These are phyloP conservation scores for Sinotaia quadrata DNA, from an alignment of 2,888 invertebrate species.

Conservation along the genomic window DNA sequence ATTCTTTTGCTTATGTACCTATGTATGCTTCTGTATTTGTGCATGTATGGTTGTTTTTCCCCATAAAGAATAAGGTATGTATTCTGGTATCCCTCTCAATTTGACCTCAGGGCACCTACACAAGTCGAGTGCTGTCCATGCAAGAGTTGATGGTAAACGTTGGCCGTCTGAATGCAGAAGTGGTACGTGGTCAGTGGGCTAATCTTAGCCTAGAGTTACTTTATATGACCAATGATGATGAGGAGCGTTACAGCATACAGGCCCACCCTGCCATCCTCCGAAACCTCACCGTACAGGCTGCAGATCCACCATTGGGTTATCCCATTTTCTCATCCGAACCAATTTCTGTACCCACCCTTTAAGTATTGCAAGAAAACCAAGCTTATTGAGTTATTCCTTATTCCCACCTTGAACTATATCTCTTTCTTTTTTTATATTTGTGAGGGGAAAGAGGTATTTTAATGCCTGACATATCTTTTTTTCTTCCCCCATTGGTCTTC, in stretches of 20 bases:
- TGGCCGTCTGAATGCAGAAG: constrained; percentile 70
- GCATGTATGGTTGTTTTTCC: too few relatives aligned
- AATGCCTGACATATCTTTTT: too few relatives aligned
- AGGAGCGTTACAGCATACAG: constrained; percentile 74
- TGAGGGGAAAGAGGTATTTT: too few relatives aligned
- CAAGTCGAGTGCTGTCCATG: constrained; percentile 69
- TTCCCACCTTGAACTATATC: too few relatives aligned
- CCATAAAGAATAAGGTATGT: too few relatives aligned
- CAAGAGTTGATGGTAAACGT: constrained; percentile 66
- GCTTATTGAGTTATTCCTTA: too few relatives aligned
- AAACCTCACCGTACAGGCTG: constrained; percentile 73
- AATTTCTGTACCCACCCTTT: constrained; percentile 59
- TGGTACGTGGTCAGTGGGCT: constrained; percentile 73
- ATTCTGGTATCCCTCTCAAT: too few relatives aligned
- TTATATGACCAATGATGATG: constrained; percentile 75
- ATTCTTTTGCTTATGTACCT: too few relatives aligned
- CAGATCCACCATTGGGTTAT: constrained; percentile 74
- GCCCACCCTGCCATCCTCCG: constrained; percentile 72
- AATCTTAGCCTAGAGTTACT: constrained; percentile 73
- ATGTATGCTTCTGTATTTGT: too few relatives aligned
- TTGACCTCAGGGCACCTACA: constrained; percentile 69
- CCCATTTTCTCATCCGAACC: constrained; percentile 70
- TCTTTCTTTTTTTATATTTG: too few relatives aligned
- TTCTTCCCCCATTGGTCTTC: too few relatives aligned
- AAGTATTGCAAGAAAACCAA: too few relatives aligned